A percentile compares a stretch with the other conserved stretches of the same genome.
Conservation (phyloP, 1,140 invertebrate species). For the Plutomurus gul region DNA sequence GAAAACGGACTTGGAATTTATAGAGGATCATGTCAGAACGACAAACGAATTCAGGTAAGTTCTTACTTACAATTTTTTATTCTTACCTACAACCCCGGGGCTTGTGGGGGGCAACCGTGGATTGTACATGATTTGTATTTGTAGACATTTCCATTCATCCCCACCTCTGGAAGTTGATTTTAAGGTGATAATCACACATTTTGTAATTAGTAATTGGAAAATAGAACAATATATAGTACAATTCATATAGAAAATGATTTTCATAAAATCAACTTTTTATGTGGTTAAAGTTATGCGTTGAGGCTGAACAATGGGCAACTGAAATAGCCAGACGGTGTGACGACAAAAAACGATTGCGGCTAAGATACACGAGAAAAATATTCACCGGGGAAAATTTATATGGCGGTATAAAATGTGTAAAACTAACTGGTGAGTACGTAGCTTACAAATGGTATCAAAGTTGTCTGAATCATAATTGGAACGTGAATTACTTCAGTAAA, state of each 20-base stretch:
- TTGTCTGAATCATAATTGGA: neutral
- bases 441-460: neutral
- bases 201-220: neutral
- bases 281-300: neutral
- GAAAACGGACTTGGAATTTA: neutral
- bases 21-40: neutral
- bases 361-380: neutral
- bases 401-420: neutral
- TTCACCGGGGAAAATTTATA: neutral
- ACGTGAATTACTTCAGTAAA: neutral
- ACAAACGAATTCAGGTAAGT: neutral
- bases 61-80: neutral
- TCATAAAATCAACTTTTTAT: neutral
- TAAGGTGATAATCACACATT: neutral
- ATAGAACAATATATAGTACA: neutral
- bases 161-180: neutral
- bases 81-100: neutral
- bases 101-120: neutral
- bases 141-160: neutral
- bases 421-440: neutral
- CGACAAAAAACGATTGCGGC: neutral
- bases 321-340: neutral
- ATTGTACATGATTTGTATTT: neutral
- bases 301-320: neutral
- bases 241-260: too few species aligned